Conservation (phyloP, 2,113 vertebrate genomes). For the Lasiurus cinereus region DNA sequence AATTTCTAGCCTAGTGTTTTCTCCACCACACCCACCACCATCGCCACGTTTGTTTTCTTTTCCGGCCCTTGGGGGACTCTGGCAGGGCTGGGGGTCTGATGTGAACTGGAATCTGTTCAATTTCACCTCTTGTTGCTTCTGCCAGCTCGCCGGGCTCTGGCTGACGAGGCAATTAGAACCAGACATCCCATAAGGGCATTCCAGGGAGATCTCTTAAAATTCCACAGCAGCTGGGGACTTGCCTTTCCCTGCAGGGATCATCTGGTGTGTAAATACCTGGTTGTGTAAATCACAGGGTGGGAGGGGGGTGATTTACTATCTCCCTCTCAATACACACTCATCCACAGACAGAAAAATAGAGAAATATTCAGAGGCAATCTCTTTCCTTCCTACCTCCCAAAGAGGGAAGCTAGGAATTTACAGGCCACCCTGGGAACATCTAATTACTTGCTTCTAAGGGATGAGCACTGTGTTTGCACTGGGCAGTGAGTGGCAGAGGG, state of each 20-base stretch:
- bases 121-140: constrained; percentile 81
- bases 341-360: constrained; percentile 25
- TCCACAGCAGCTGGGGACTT: constrained; percentile 79
- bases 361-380: neutral
- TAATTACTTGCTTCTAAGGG: constrained; percentile 51
- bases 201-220: constrained; percentile 79
- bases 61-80: constrained; percentile 63
- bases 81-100: constrained; percentile 76
- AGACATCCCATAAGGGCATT: constrained; percentile 83
- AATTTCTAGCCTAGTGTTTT: constrained; percentile 12
- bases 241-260: constrained; percentile 79
- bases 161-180: constrained; percentile 79
- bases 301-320: neutral
- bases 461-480: neutral
- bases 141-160: constrained; percentile 60
- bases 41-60: constrained; percentile 72
- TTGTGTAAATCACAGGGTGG: constrained; percentile 40
- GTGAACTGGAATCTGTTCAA: constrained; percentile 82
- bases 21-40: constrained; percentile 33
- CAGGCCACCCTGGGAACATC: constrained; percentile 12
- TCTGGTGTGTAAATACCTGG: constrained; percentile 69
- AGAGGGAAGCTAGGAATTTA: constrained; percentile 46
- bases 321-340: constrained; percentile 25
- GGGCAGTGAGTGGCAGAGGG: neutral
- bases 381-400: constrained; percentile 43